A percentile compares a stretch with the other conserved stretches of the same genome.
Evolutionary conservation across 2,888 invertebrate genomes (phyloP).

Genomic region (Vesta saturnalis): DNA sequence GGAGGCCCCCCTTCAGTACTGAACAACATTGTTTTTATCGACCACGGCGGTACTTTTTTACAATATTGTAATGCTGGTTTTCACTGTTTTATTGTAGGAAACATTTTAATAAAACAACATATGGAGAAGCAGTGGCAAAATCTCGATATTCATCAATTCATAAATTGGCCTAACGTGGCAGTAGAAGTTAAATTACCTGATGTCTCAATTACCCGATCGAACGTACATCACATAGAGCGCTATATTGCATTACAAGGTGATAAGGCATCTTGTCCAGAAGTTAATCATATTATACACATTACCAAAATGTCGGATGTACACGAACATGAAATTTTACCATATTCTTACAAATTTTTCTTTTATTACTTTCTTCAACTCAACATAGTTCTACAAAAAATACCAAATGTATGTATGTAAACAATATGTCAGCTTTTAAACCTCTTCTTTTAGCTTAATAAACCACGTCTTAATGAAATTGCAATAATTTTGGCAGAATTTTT

Average conservation of each 20-base stretch:
- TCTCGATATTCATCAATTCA: conserved; percentile 30
- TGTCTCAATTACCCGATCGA: conserved; percentile 34
- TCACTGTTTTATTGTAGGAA: conserved; percentile 25
- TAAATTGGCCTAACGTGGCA: conserved; percentile 40
- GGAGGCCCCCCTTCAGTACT: conserved; percentile 39
- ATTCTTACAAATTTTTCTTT: conserved; percentile 33
- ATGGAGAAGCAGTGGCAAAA: conserved; percentile 36
- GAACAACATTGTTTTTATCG: conserved; percentile 39
- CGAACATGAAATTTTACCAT: conserved; percentile 18
- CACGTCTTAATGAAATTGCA: conserved; percentile 22
- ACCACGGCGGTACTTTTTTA: conserved; percentile 27
- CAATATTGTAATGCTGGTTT: not conserved
- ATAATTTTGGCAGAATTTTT: conserved; percentile 35
- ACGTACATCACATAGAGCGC: conserved; percentile 34
- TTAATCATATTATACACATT: conserved; percentile 26
- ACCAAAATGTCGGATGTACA: conserved; percentile 6
- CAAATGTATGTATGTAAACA: conserved; percentile 19
- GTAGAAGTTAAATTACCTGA: conserved; percentile 39
- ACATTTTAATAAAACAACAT: conserved; percentile 39
- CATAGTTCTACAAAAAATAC: conserved; percentile 17
- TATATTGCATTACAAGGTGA: conserved; percentile 36
- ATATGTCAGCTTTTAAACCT: not conserved
- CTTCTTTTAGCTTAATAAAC: conserved; percentile 28
- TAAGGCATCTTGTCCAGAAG: conserved; percentile 17
- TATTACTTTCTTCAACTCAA: conserved; percentile 37